A percentile compares a stretch with the other conserved stretches of the same genome.
Evolutionary conservation across 1,140 invertebrate genomes (phyloP).

Genomic region (Drosophila grimshawi): DNA sequence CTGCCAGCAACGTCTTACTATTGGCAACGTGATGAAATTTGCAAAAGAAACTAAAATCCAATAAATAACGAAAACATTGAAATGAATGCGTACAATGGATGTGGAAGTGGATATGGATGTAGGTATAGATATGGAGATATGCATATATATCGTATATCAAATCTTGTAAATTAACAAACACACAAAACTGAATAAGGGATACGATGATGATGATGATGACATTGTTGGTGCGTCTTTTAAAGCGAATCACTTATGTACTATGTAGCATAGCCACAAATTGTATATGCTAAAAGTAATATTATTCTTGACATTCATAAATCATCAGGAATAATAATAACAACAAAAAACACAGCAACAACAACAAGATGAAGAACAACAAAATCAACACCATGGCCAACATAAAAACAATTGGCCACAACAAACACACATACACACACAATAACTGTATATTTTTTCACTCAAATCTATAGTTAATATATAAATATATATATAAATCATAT

Average conservation of each 20-base stretch:
- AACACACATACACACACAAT: slow-evolving; percentile 37
- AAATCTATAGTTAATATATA: slow-evolving; percentile 76
- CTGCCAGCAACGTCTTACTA: slow-evolving; percentile 72
- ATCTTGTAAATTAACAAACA: slow-evolving; percentile 59
- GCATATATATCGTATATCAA: slow-evolving; percentile 20
- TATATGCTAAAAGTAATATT: slow-evolving; percentile 30
- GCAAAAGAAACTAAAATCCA: slow-evolving; percentile 1
- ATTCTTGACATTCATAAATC: not conserved
- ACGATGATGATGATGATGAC: slow-evolving; percentile 11
- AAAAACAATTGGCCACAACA: slow-evolving; percentile 6
- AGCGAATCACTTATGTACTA: slow-evolving; percentile 20
- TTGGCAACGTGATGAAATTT: slow-evolving; percentile 61
- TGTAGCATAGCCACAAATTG: slow-evolving; percentile 17
- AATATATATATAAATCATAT: slow-evolving; percentile 32
- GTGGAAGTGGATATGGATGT: too few relatives aligned
- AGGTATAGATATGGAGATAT: too few relatives aligned
- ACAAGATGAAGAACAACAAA: slow-evolving; percentile 30
- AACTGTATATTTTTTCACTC: slow-evolving; percentile 81
- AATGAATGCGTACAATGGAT: not conserved
- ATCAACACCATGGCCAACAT: slow-evolving; percentile 13
- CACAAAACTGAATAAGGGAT: slow-evolving; percentile 29
- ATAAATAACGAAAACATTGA: not conserved
- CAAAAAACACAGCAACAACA: slow-evolving; percentile 28
- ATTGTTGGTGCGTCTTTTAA: slow-evolving; percentile 15
- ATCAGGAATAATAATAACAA: slow-evolving; percentile 21